Base-by-base conservation (phyloP, 64 coral and sea anemone species). In the Stylophora pistillata region DNA sequence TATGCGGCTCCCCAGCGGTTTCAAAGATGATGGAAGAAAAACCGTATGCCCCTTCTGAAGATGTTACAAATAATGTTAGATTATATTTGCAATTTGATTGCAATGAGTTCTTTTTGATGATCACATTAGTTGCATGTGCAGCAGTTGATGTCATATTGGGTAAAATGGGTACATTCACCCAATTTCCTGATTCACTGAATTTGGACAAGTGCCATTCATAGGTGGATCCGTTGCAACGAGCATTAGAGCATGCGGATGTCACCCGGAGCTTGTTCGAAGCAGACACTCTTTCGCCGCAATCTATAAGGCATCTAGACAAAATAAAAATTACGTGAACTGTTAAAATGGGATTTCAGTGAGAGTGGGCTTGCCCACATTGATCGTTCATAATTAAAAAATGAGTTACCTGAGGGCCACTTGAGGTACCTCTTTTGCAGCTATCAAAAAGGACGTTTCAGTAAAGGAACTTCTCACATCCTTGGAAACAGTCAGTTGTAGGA, bases 181-280 rank as follows among this genome's bases (percentile, higher is more conserved):
- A 66, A 9, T 23, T 66, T 3, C 20, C 3, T 7, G 63, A 66
- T 3, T 23, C 61, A 2, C 66, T 64, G 15, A 47, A 2, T 23
- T 20, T 65, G 10, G 16, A 53, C 15, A 83, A 31, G 14, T 5
- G 31, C 79, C 79, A 83, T 15, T 53, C 60, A 11, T 68, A 83
- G 47, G 47, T 18, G 47, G 79, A 83, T 25, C 61, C 79, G 66
- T 68, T 69, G 18, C 79, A 83, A 52, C 32, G 30, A 7, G 60
- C 13, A 83, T 83, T 83, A 37, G 21, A 32, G 15, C 79, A 83
- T 66, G 66, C 60, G n/a, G 79, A 83, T 53, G 79, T 83, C 30
- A 53, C 79, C 20, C 79, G 79, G 33, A 83, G 15, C 31, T 83
- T 83, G 31, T 83, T 83, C 1, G 79, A 83, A 52, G 79, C 59